phyloP scores from a whole-genome alignment of 2,797 vertebrate genomes.

The Parauchenoglanis punctatus region DNA sequence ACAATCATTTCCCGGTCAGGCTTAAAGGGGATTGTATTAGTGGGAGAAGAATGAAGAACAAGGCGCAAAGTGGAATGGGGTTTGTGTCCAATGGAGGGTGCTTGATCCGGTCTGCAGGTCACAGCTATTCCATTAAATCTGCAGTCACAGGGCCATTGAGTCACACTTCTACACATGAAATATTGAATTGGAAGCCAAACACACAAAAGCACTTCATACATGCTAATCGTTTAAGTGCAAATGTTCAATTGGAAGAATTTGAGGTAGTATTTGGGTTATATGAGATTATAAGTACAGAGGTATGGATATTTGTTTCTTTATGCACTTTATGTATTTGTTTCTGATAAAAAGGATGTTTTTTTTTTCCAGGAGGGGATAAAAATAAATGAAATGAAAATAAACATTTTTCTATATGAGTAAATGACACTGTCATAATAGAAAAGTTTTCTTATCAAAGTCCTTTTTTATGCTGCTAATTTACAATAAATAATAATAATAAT shows the following conservation, averaged over 20 bases:
- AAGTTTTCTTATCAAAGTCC: not conserved
- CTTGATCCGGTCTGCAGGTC: constrained; percentile 47
- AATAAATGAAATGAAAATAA: not conserved
- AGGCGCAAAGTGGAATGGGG: constrained; percentile 50
- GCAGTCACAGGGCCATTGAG: constrained; percentile 43
- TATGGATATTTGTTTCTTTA: not conserved
- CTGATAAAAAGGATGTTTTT: not conserved
- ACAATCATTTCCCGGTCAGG: constrained; percentile 54
- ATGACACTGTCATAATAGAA: not conserved
- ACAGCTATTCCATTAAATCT: constrained; percentile 50
- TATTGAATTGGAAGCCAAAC: constrained; percentile 14
- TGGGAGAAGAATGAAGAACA: constrained; percentile 54
- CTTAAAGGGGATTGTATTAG: constrained; percentile 60
- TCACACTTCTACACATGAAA: constrained; percentile 11
- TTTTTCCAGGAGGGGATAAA: not conserved
- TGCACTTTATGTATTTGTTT: not conserved
- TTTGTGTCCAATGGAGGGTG: constrained; percentile 57
- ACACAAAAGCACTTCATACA: not conserved
- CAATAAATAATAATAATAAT: not conserved
- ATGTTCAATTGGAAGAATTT: not conserved
- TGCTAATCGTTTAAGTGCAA: constrained; percentile 1
- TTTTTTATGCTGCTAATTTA: not conserved
- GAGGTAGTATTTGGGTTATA: not conserved
- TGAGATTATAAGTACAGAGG: not conserved
- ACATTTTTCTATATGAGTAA: not conserved